Base-by-base conservation (phyloP, 1,140 invertebrate genomes). In the Nephotettix cincticeps region DNA sequence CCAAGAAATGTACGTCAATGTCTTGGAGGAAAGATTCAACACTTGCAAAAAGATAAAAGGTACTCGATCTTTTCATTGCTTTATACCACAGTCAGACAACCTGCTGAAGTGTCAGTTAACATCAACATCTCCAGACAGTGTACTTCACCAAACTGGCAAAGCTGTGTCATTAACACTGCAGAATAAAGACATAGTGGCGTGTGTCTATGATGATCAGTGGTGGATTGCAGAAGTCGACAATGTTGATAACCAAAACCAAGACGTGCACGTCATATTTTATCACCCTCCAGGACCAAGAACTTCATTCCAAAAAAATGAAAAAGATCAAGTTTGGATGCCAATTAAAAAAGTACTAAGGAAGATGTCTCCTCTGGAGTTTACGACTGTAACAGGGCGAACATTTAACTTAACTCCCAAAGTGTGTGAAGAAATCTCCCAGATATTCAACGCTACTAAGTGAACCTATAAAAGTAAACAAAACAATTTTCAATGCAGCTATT, bases 391-490 rank as follows among this genome's bases (percentile, higher is more conserved):
- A 19, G 47, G 47, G 47, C n/a, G 47, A 19, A n/a, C 47, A 19
- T 54, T 54, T 54, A 54, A 54, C 47, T 19, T 54, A n/a, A 54
- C n/a, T 19, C 47, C 47, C 47, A 54, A 54, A 54, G 47, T 54
- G 4, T 54, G n/a, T 54, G 47, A 54, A 19, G 32, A 36, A 36
- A 54, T 54, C 47, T 25, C 47, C n/a, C 4, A 54, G 47, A n/a
- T 54, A 25, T 54, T 54, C n/a, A 54, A 54, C 23, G 23, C 47
- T 19, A 19, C 23, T 19, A 54, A 54, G 23, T 54, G n/a, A 54
- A 54, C n/a, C n/a, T 25, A 19, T 4, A 54, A 19, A 19, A 25
- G n/a, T 54, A 25, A 54, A 25, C 4, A 54, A 54, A 54, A 4
- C 32, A 36, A 54, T 54, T 54, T 3, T 54, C n/a, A 19, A n/a